Percentiles rank a stretch among this genome's conserved stretches.
These are phyloP conservation scores for Diplodus sargus DNA, from an alignment of 2,797 vertebrate species.

Conservation along the genomic window DNA sequence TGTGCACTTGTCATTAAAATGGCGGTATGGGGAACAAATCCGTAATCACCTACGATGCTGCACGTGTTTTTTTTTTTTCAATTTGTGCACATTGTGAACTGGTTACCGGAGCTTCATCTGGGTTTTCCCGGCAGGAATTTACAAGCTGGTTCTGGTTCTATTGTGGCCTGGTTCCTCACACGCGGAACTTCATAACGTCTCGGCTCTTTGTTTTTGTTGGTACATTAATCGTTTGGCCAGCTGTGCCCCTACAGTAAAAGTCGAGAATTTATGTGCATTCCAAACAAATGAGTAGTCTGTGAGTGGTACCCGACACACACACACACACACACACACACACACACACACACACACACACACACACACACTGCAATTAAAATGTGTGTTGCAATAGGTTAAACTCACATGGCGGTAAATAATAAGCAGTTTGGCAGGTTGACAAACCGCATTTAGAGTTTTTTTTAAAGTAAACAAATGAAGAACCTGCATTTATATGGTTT, in stretches of 20 bases:
- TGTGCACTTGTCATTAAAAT: not conserved
- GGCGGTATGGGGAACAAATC: not conserved
- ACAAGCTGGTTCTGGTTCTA: conserved; percentile 76
- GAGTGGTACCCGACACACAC: conserved; percentile 33
- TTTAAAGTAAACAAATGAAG: not conserved
- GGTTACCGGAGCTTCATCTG: conserved; percentile 68
- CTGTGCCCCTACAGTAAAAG: conserved; percentile 79
- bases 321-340: not conserved
- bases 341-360: not conserved
- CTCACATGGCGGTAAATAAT: conserved; percentile 13
- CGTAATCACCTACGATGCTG: not conserved
- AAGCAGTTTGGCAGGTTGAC: conserved; percentile 25
- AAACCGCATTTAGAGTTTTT: not conserved
- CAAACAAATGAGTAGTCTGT: conserved; percentile 78
- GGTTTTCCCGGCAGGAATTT: conserved; percentile 72
- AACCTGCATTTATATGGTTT: conserved; percentile 1
- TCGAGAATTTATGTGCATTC: conserved; percentile 83
- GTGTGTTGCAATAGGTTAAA: conserved; percentile 45
- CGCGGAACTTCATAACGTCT: conserved; percentile 71
- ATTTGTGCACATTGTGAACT: conserved; percentile 34
- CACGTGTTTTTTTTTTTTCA: not conserved
- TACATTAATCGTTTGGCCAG: conserved; percentile 80
- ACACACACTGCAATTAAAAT: conserved; percentile 43
- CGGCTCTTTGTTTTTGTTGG: conserved; percentile 70
- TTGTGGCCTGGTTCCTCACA: conserved; percentile 71